Evolutionary conservation across 1,140 invertebrate genomes (phyloP), one percentile per base, ranked within the genome.

Genomic region (Melanaphis sacchari): DNA sequence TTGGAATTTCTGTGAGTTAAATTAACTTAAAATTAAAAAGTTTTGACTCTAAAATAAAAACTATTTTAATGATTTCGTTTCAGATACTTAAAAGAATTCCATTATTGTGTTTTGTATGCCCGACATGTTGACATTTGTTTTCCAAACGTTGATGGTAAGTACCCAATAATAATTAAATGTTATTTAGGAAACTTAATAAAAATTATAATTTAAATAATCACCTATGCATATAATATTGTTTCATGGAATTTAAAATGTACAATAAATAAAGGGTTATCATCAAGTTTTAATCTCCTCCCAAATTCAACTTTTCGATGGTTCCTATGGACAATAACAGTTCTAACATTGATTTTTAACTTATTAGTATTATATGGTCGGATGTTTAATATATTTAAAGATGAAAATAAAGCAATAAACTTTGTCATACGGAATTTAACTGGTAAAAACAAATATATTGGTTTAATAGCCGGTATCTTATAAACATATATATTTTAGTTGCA

Each of bases 371-470:
- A 96, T 95, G 96, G 97, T 91, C 95, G 97, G 94, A 96, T 96
- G 91, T 95, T 96, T 2, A 96, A 96, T 26, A 96, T 95, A 40
- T 96, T 96, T 94, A 96, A 96, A 94, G 97, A 96, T 94, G 95
- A 95, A 85, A 95, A 96, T 1, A 52, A 66, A 43, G 94, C 93
- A 66, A 95, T 97, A 0, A 96, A 96, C 85, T 95, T 97, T 90
- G 95, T 97, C 52, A 97, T 98, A 93, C 96, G 96, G 85, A 98
- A 98, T 95, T 95, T 98, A 66, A 97, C 97, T 87, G 96, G 96
- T 97, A 94, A 81, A 40, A 38, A 89, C 26, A 76, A 76, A n/a
- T 76, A 18, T n/a, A 18, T 36, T 59, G 26, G 76, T 40, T 88
- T 89, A n/a, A n/a, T n/a, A n/a, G n/a, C n/a, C n/a, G n/a, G n/a